Evolutionary conservation across 2,113 vertebrate species (phyloP), one percentile per base, ranked within the genome.

Genomic region (Campylorhamphus procurvoides): DNA sequence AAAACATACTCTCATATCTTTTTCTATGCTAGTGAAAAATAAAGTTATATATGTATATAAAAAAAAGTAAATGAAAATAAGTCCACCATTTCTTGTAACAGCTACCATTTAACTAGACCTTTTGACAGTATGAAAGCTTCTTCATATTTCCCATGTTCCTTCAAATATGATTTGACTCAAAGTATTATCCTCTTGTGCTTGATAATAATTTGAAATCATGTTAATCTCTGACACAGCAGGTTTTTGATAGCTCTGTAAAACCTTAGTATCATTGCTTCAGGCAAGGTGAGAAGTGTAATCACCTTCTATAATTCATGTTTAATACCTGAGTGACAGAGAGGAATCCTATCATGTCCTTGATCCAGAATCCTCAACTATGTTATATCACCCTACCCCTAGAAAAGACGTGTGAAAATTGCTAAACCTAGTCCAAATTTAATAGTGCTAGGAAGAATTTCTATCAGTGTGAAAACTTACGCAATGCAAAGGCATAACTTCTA

Each of bases 201-300:
- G 87, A 96, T 95, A 98, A 96, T 94, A 98, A 97, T 84, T 95
- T 97, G 96, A 98, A 98, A 98, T 98, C 97, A 97, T 96, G 81
- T 56, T 98, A 97, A 98, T 98, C 97, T 98, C 96, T 98, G 98
- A 99, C 98, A 98, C 97, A 98, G 98, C 97, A 98, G 97, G 97
- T 97, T 98, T 98, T 98, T 98, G 96, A 98, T 98, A 97, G 97
- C 96, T 97, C 95, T 94, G 96, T 98, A 98, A 98, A 97, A 98
- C 89, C 93, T 97, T 97, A 98, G 98, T 98, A 98, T 98, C 98
- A 98, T 98, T 98, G 98, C 98, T 99, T 98, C 97, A 98, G 98
- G 98, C 98, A 99, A 99, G 98, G 98, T 98, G 98, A 98, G 96
- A 97, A 96, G 96, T 98, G 97, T 98, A 99, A 98, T 98, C 97